Evolutionary conservation across 2,797 vertebrate genomes (phyloP).

Genomic region (Hippocampus kuda): DNA sequence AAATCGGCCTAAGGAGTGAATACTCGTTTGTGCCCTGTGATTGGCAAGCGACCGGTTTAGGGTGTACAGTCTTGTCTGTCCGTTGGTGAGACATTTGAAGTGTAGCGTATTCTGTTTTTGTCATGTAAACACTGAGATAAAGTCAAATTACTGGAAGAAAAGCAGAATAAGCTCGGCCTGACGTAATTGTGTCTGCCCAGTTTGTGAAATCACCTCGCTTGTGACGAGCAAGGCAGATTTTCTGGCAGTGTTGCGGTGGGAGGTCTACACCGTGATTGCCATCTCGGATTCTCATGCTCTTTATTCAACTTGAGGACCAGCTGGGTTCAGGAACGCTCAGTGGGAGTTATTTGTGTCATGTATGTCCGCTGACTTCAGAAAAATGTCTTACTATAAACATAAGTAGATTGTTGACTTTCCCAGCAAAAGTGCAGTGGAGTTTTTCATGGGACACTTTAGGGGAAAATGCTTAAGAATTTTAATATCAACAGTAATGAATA

Average conservation of each 20-base stretch:
- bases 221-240: conserved; percentile 42
- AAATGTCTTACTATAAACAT: conserved; percentile 6
- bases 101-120: background rate
- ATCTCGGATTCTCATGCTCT: conserved; percentile 22
- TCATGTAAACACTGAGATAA: background rate
- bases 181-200: background rate
- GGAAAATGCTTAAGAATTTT: background rate
- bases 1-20: too few relatives aligned
- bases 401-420: conserved; percentile 5
- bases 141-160: background rate
- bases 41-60: background rate
- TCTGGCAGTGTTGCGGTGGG: conserved; percentile 14
- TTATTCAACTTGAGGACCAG: conserved; percentile 34
- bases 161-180: background rate
- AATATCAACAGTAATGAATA: background rate
- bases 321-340: conserved; percentile 33
- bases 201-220: conserved; percentile 36
- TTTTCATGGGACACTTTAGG: background rate
- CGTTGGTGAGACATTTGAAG: background rate
- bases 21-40: background rate
- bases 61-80: background rate
- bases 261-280: conserved; percentile 41
- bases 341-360: conserved; percentile 36
- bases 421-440: background rate
- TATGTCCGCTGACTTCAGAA: conserved; percentile 22